phyloP scores from a whole-genome alignment of 2,888 invertebrate species.

The Melanargia galathea region DNA sequence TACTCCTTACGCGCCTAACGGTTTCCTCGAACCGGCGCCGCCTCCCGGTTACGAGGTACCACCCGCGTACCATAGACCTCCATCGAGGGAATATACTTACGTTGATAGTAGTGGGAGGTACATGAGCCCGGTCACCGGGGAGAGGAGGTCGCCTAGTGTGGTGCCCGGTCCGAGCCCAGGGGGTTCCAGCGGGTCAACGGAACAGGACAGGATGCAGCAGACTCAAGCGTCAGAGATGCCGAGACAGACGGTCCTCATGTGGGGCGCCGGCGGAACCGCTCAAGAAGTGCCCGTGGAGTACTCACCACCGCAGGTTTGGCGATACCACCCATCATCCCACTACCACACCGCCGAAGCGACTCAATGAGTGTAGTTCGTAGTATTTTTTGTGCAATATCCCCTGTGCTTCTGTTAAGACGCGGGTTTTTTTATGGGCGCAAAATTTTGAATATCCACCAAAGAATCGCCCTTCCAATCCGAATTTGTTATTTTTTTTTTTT shows the following conservation, averaged over 20 bases:
- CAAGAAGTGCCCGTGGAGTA: conserved; percentile 75
- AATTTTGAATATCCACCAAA: conserved; percentile 31
- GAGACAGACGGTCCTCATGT: conserved; percentile 96
- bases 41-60: conserved; percentile 82
- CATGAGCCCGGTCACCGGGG: conserved; percentile 84
- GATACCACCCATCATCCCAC: conserved; percentile 77
- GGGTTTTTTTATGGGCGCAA: conserved; percentile 25
- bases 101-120: conserved; percentile 82
- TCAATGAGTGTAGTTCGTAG: conserved; percentile 60
- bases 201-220: conserved; percentile 70
- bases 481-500: conserved; percentile 36
- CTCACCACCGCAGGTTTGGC: conserved; percentile 80
- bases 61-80: conserved; percentile 85
- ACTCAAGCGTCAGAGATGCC: conserved; percentile 82
- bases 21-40: conserved; percentile 90
- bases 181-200: conserved; percentile 71
- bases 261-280: conserved; percentile 85
- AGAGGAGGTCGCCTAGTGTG: conserved; percentile 84
- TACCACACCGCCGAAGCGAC: conserved; percentile 80
- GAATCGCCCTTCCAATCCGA: conserved; percentile 38
- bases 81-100: conserved; percentile 81
- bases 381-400: conserved; percentile 48
- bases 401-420: conserved; percentile 18
- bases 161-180: conserved; percentile 77
- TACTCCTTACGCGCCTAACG: conserved; percentile 89